Percentiles rank a stretch among this genome's conserved stretches.
Evolutionary conservation across 1,140 invertebrate species (phyloP).

Genomic region (Cheumatopsyche charites): DNA sequence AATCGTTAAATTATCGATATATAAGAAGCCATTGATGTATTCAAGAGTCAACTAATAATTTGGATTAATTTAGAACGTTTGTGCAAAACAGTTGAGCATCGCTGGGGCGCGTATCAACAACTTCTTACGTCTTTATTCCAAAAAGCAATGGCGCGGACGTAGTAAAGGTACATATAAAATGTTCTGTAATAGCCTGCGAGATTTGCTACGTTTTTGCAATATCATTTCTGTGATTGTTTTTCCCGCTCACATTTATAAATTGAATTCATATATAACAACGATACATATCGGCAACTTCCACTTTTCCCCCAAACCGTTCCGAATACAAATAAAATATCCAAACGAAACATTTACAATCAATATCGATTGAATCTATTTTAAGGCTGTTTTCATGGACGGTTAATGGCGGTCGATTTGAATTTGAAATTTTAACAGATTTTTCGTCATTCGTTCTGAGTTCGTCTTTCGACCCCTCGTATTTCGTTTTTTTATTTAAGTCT

Average conservation of each 20-base stretch:
- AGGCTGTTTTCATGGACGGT: background rate
- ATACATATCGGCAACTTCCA: background rate
- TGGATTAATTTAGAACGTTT: too few species aligned
- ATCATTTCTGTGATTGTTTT: conserved; percentile 28
- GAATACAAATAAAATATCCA: background rate
- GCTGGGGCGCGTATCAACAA: conserved; percentile 27
- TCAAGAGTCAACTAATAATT: too few species aligned
- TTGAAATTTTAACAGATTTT: conserved; percentile 41
- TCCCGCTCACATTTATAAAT: background rate
- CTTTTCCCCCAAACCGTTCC: background rate
- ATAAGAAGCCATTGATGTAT: too few species aligned
- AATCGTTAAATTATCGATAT: too few species aligned
- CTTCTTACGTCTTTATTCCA: conserved; percentile 36
- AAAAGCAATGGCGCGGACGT: conserved; percentile 12
- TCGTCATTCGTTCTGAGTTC: conserved; percentile 26
- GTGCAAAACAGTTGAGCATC: conserved; percentile 15
- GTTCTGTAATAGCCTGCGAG: conserved; percentile 28
- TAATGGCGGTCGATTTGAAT: conserved; percentile 27
- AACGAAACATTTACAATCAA: background rate
- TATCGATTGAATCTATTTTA: background rate
- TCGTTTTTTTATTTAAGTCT: conserved; percentile 41
- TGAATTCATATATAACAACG: background rate
- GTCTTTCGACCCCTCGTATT: conserved; percentile 29
- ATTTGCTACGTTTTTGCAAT: conserved; percentile 33
- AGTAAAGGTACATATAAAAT: conserved; percentile 23